Percentiles rank a stretch among this genome's conserved stretches.
Conservation (phyloP, 2,888 invertebrate genomes). For the Ochropleura plecta region DNA sequence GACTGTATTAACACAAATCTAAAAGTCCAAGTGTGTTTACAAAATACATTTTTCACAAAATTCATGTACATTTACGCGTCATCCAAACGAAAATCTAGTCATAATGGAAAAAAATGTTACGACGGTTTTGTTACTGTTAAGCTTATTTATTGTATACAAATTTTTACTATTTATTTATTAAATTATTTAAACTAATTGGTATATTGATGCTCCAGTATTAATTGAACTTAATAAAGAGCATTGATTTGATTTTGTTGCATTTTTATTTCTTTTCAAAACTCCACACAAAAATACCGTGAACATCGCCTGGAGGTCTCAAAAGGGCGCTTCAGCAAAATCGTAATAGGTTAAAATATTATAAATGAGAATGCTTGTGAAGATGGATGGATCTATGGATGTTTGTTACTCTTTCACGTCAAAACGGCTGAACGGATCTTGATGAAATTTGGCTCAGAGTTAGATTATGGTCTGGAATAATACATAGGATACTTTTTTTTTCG, state of each 20-base stretch:
- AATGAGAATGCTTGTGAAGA: too few relatives aligned
- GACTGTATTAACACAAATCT: slow-evolving; percentile 16
- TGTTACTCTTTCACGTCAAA: too few relatives aligned
- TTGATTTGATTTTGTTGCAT: slow-evolving; percentile 72
- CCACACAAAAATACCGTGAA: neutral
- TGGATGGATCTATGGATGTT: too few relatives aligned
- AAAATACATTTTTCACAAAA: slow-evolving; percentile 51
- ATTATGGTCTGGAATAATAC: too few relatives aligned
- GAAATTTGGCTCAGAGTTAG: too few relatives aligned
- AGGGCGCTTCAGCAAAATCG: too few relatives aligned
- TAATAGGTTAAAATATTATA: too few relatives aligned
- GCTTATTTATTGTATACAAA: slow-evolving; percentile 86
- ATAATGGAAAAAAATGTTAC: slow-evolving; percentile 75
- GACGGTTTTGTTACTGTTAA: slow-evolving; percentile 82
- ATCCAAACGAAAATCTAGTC: slow-evolving; percentile 83
- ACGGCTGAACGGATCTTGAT: too few relatives aligned
- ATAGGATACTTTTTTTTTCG: too few relatives aligned
- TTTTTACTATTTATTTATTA: slow-evolving; percentile 80
- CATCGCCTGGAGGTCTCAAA: too few relatives aligned
- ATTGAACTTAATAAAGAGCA: slow-evolving; percentile 85
- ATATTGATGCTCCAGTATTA: slow-evolving; percentile 85
- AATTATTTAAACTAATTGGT: slow-evolving; percentile 81
- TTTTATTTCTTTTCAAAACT: slow-evolving; percentile 60
- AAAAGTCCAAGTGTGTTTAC: slow-evolving; percentile 57
- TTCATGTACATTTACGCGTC: slow-evolving; percentile 64